phyloP scores from a whole-genome alignment of 2,797 vertebrate genomes.

The Sus cebifrons region DNA sequence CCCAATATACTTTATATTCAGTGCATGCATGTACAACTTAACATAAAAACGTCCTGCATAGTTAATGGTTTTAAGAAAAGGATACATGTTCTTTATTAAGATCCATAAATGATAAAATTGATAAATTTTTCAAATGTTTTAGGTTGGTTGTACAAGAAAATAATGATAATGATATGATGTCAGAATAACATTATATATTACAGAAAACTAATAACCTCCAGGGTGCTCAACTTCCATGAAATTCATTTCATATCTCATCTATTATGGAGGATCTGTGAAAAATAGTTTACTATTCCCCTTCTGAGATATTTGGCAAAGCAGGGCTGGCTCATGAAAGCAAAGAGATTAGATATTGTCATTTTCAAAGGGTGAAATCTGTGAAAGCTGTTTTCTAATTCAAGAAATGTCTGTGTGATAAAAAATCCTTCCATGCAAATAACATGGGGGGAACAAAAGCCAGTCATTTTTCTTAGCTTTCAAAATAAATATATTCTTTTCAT shows the following conservation, averaged over 20 bases:
- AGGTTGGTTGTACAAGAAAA: slow-evolving; percentile 83
- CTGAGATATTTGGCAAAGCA: slow-evolving; percentile 73
- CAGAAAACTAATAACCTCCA: slow-evolving; percentile 80
- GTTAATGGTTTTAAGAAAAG: slow-evolving; percentile 78
- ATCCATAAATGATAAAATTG: slow-evolving; percentile 82
- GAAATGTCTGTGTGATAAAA: slow-evolving; percentile 71
- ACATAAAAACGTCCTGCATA: slow-evolving; percentile 78
- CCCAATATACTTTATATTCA: slow-evolving; percentile 43
- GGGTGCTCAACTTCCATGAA: slow-evolving; percentile 76
- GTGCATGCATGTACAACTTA: slow-evolving; percentile 58
- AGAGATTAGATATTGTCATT: slow-evolving; percentile 82
- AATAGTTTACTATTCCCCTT: slow-evolving; percentile 69
- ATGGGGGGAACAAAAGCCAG: slow-evolving; percentile 41
- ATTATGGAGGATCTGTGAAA: slow-evolving; percentile 79
- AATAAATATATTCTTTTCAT: slow-evolving; percentile 44
- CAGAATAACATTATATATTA: slow-evolving; percentile 74
- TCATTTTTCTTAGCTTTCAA: slow-evolving; percentile 76
- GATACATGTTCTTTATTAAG: slow-evolving; percentile 75
- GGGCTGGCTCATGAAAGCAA: slow-evolving; percentile 61
- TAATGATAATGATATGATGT: slow-evolving; percentile 78
- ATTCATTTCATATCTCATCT: slow-evolving; percentile 81
- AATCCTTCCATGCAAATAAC: slow-evolving; percentile 67
- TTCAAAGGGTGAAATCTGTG: slow-evolving; percentile 78
- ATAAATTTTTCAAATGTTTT: slow-evolving; percentile 82
- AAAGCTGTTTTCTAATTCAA: slow-evolving; percentile 77